phyloP scores from a whole-genome alignment of 2,113 vertebrate species.

The Centrocercus urophasianus region DNA sequence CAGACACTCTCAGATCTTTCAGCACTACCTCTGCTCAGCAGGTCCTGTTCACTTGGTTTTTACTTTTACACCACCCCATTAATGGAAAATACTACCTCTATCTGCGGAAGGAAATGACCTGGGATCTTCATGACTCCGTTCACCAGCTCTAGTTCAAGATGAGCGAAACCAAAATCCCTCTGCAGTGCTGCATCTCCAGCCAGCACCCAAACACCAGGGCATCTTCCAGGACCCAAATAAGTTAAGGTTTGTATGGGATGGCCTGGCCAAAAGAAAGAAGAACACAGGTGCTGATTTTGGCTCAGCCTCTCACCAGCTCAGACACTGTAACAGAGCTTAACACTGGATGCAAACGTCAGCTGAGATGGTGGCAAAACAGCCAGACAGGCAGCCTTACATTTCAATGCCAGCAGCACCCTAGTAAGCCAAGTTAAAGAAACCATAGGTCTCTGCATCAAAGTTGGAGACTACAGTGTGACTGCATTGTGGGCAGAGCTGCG shows the following conservation, averaged over 20 bases:
- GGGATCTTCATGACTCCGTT: neutral
- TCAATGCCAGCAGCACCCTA: neutral
- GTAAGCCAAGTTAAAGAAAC: neutral
- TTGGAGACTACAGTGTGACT: neutral
- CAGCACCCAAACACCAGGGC: fast-evolving
- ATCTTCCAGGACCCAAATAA: neutral
- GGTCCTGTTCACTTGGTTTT: neutral
- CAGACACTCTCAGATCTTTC: neutral
- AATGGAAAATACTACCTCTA: neutral
- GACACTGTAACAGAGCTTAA: neutral
- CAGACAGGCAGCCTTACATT: fast-evolving
- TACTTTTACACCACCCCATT: neutral
- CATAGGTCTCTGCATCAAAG: neutral
- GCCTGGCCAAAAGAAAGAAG: neutral
- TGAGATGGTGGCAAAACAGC: neutral
- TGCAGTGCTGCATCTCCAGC: neutral
- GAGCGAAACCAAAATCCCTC: neutral
- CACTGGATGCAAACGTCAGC: neutral
- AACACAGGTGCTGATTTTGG: constrained; percentile 10
- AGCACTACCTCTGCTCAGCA: neutral
- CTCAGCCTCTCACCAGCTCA: neutral
- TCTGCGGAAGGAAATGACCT: neutral
- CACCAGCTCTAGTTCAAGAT: neutral
- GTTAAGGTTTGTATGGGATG: fast-evolving
- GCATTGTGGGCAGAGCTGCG: neutral